A percentile compares a stretch with the other conserved stretches of the same genome.
phyloP scores from a whole-genome alignment of 2,113 vertebrate species.

The Aldabrachelys gigantea region DNA sequence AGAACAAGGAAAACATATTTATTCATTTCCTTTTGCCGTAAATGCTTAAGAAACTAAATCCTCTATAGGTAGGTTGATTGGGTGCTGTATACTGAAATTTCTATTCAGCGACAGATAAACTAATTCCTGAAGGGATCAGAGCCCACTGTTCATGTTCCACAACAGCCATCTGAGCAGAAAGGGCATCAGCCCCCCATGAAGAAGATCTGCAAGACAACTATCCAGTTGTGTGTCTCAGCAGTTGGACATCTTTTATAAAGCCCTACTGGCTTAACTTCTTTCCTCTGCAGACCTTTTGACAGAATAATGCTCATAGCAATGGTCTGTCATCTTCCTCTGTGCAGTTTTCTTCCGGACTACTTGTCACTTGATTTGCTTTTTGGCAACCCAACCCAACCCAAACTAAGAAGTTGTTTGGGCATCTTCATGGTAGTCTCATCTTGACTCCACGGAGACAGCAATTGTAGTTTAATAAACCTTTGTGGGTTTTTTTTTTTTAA shows the following conservation, averaged over 20 bases:
- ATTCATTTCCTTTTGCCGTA: background rate
- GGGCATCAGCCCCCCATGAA: background rate
- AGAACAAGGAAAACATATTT: background rate
- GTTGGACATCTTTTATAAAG: background rate
- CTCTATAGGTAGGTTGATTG: background rate
- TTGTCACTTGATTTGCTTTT: background rate
- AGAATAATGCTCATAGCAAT: background rate
- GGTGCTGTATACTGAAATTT: background rate
- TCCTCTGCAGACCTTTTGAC: background rate
- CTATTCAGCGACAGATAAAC: background rate
- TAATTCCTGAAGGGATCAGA: background rate
- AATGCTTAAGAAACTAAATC: background rate
- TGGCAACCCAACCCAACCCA: background rate
- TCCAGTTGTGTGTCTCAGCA: background rate
- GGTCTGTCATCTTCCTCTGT: background rate
- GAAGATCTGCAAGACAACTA: background rate
- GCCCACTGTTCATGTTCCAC: background rate
- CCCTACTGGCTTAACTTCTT: background rate
- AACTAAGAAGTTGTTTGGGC: background rate
- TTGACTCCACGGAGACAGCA: background rate
- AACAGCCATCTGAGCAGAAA: background rate
- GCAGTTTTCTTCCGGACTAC: background rate
- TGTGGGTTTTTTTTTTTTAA: background rate
- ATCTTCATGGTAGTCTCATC: background rate
- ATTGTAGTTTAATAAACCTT: background rate